Evolutionary conservation across 2,797 vertebrate genomes (phyloP).

Genomic region (Trachops cirrhosus): DNA sequence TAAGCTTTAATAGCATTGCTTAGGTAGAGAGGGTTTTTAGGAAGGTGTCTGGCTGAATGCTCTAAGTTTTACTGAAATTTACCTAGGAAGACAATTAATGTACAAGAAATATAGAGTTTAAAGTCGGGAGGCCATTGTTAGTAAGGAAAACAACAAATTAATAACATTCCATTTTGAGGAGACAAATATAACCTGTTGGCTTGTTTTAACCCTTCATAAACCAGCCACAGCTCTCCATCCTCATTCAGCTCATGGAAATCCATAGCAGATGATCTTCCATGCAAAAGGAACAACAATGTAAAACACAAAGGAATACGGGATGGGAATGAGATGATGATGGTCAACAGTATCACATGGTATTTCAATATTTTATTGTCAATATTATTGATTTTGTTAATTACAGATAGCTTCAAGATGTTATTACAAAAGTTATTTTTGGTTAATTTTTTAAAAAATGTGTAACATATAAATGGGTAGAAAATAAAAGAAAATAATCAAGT

Average conservation of each 20-base stretch:
- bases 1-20: neutral
- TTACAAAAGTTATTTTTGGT: constrained; percentile 23
- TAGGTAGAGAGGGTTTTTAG: constrained; percentile 17
- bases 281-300: constrained; percentile 83
- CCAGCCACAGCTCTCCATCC: constrained; percentile 99
- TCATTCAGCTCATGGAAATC: constrained; percentile 97
- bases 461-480: constrained; percentile 13
- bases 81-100: constrained; percentile 47
- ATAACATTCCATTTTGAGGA: constrained; percentile 78
- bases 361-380: constrained; percentile 43
- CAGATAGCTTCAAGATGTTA: constrained; percentile 27
- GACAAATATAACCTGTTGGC: constrained; percentile 94
- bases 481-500: constrained; percentile 17
- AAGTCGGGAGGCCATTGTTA: constrained; percentile 80
- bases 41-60: neutral
- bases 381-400: constrained; percentile 45
- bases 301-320: constrained; percentile 80
- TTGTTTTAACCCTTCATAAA: constrained; percentile 99
- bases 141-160: constrained; percentile 79
- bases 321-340: constrained; percentile 69
- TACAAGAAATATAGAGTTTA: constrained; percentile 68
- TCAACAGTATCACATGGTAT: constrained; percentile 27
- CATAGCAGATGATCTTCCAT: constrained; percentile 93
- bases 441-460: neutral
- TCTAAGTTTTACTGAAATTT: neutral